Base-by-base conservation (phyloP, 2,888 invertebrate genomes). In the Gymnocheta viridis region DNA sequence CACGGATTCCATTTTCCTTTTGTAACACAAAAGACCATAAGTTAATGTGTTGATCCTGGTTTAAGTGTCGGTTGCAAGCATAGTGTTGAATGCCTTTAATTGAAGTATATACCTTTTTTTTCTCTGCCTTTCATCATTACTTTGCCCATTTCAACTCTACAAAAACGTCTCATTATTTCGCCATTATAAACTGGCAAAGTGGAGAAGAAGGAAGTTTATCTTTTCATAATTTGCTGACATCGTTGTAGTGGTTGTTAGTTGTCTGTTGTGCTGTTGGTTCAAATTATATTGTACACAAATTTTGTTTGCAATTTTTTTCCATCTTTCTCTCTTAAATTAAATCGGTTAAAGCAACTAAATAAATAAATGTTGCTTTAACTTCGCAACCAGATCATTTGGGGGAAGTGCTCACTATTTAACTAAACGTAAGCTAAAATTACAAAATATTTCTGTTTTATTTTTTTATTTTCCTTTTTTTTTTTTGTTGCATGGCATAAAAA, bases 81-180 rank as follows among this genome's bases (percentile, higher is more conserved):
- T 19, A 64, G 64, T 76, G 77, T 80, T 85, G 85, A 85, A 86
- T 85, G 80, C 67, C 77, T 85, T 85, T 86, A 86, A 85, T 86
- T 86, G 85, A 85, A 86, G 85, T 70, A 27, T 41, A n/a, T 60
- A 64, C 17, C 4, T 64, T 60, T 60, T 58, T 67, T 72, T 19
- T 24, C 32, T 51, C 35, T 69, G 69, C 35, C 44, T 78, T 78
- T 66, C 60, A 35, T 69, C 58, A 66, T 64, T 82, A 70, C 24
- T 62, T 47, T 51, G 74, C 19, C 19, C 38, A 38, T 22, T 73
- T 47, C 49, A 51, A 38, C 14, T 9, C 7, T 6, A 41, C 54
- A 44, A 76, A 64, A 66, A 22, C 19, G 44, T 69, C 74, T 69
- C 62, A 19, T 67, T 58, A 72, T 77, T 82, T 58, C n/a, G 12